Evolutionary conservation across 2,113 vertebrate genomes (phyloP), one percentile per base, ranked within the genome.

Genomic region (Urocynchramus pylzowi): DNA sequence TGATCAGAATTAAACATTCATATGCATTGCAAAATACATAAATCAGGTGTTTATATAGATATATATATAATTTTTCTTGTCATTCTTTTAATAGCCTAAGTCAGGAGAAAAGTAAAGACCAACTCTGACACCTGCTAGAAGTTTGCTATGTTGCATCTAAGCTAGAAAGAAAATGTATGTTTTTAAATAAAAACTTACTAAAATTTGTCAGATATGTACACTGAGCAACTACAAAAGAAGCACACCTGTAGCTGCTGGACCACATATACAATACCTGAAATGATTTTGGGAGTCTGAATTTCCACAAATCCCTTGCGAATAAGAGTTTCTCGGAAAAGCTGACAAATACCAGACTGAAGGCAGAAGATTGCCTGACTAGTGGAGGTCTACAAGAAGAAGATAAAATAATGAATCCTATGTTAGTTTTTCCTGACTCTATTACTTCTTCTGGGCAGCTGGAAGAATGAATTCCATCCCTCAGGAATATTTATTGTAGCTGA

Each of bases 271-370:
- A 75, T 98, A 99, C 99, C 99, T 97, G 99, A 99, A 97, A 99
- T 99, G 84, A 99, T 99, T 98, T 99, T 99, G 64, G 99, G 99
- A 87, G 99, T 99, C 95, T 99, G 99, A 97, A 99, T 99, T 98
- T 99, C 99, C 98, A 99, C 98, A 97, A 99, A 99, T 95, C 98
- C 99, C 96, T 99, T 99, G 74, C 97, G 98, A 98, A 97, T 98
- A 84, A 99, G 98, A 54, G 98, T 99, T 97, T 99, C 99, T 97
- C 99, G 98, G 98, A 99, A 99, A 96, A 99, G 99, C 97, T 99
- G 98, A 97, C 99, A 99, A 86, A 99, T 99, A 41, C 99, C 99
- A 26, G 99, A 99, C 97, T 99, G 99, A 95, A 99, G 98, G 90
- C 97, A 98, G 93, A 99, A 99, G 96, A 99, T 76, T 75, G 99